Base-by-base conservation (phyloP, 2,888 invertebrate genomes). In the Trichacis sp. region DNA sequence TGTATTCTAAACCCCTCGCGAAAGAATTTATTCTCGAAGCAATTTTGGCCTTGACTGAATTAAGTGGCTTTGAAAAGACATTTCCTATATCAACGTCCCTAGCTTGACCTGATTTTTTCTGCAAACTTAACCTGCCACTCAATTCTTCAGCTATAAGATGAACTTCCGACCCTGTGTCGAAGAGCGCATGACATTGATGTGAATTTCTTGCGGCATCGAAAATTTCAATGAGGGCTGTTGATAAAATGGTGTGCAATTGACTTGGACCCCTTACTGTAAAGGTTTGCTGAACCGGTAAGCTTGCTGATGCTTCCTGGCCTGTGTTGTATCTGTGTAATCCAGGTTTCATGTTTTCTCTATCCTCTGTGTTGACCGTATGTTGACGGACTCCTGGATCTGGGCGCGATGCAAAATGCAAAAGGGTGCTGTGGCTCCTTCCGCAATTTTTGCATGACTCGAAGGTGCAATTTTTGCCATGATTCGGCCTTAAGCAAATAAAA, bases 101-200 rank as follows among this genome's bases (percentile, higher is more conserved):
- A 24, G 24, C 8, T 8, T 8, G 24, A 24, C 24, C 24, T 5
- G 3, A 3, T 24, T 8, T 24, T 8, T 8, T 8, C 8, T 8
- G 3, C 8, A 24, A 24, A 3, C 24, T 8, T 24, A 64, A 24
- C 15, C 38, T 59, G 12, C 33, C 49, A 8, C 47, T 42, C 1
- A 66, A 56, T 12, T 43, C 30, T 14, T 64, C 33, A 1, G 66
- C 66, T 9, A 69, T 62, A 1, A 69, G 12, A 53, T 64, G 61
- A 0, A 54, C 52, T 17, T 64, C 63, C 15, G 66, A 66, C 0
- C 65, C 69, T 24, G 60, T 56, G 43, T 69, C 69, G 3, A 69
- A 40, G 1, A 66, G 30, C 1, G 40, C 60, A 36, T 61, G 42
- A 43, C 63, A 65, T 8, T 11, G 19, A 11, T 63, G 33, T 3